Evolutionary conservation across 2,797 vertebrate genomes (phyloP).

Genomic region (Darevskia mixta): DNA sequence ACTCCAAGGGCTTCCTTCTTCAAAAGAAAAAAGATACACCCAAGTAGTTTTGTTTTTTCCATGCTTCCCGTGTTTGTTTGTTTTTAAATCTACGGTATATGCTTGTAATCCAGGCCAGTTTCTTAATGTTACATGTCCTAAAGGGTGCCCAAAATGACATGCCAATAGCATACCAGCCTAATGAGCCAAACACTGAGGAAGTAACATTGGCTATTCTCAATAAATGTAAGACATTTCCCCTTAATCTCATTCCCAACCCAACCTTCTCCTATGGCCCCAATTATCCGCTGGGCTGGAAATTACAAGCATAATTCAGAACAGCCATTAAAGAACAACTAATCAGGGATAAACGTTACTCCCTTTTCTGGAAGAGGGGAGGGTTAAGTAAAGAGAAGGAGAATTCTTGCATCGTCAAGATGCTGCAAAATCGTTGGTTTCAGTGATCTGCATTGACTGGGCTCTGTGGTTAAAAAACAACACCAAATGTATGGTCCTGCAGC

Average conservation of each 20-base stretch:
- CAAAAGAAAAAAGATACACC: constrained; percentile 81
- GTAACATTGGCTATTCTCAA: constrained; percentile 47
- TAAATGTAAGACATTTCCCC: constrained; percentile 45
- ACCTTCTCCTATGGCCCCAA: constrained; percentile 49
- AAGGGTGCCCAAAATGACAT: neutral
- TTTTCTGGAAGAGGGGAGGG: constrained; percentile 65
- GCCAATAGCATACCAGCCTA: neutral
- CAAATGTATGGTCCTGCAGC: constrained; percentile 44
- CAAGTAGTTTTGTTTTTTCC: constrained; percentile 68
- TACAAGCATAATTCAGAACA: constrained; percentile 69
- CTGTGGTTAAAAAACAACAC: constrained; percentile 52
- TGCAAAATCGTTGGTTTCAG: constrained; percentile 69
- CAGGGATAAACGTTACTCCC: constrained; percentile 53
- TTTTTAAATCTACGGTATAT: constrained; percentile 70
- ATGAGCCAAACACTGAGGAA: constrained; percentile 53
- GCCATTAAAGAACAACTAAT: constrained; percentile 26
- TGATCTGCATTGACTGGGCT: constrained; percentile 79
- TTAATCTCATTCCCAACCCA: constrained; percentile 18
- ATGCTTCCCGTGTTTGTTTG: constrained; percentile 66
- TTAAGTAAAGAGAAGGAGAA: constrained; percentile 59
- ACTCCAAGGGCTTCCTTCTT: constrained; percentile 96
- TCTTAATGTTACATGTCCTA: constrained; percentile 36
- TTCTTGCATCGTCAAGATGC: constrained; percentile 72
- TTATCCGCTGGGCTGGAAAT: constrained; percentile 68
- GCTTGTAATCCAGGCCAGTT: constrained; percentile 77